A percentile compares a stretch with the other conserved stretches of the same genome.
Evolutionary conservation across 2,888 invertebrate genomes (phyloP).

Genomic region (Rhabditophanes sp.): DNA sequence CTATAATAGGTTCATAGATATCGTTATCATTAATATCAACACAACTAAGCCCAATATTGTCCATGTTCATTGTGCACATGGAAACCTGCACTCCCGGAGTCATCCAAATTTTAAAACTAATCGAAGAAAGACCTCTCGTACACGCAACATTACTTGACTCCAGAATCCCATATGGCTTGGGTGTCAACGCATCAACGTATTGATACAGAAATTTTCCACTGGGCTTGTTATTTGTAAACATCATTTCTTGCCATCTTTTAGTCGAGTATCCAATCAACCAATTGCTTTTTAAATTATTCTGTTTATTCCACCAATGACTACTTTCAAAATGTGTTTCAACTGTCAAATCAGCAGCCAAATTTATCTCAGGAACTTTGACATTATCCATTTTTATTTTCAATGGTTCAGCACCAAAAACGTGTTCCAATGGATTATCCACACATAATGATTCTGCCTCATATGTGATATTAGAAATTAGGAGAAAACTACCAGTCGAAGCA

Average conservation of each 20-base stretch:
- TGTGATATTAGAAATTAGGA: slow-evolving; percentile 26
- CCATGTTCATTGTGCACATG: slow-evolving; percentile 33
- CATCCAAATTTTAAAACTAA: slow-evolving; percentile 33
- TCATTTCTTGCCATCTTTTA: slow-evolving; percentile 3
- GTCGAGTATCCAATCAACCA: slow-evolving; percentile 4
- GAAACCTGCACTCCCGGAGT: slow-evolving; percentile 38
- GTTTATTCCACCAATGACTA: slow-evolving; percentile 4
- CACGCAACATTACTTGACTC: slow-evolving; percentile 35
- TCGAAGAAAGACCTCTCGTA: slow-evolving; percentile 25
- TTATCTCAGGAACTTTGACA: slow-evolving; percentile 18
- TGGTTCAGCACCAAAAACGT: slow-evolving; percentile 2
- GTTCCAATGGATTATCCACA: slow-evolving; percentile 17
- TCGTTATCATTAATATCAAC: slow-evolving; percentile 37
- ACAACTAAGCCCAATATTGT: slow-evolving; percentile 30
- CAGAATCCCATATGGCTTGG: slow-evolving; percentile 24
- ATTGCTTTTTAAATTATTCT: neutral
- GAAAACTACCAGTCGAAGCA: slow-evolving; percentile 25
- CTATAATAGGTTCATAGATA: slow-evolving; percentile 28
- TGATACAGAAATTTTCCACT: slow-evolving; percentile 33
- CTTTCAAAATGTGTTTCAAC: slow-evolving; percentile 2
- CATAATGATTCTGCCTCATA: slow-evolving; percentile 31
- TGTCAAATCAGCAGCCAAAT: slow-evolving; percentile 12
- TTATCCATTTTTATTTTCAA: neutral
- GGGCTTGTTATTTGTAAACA: slow-evolving; percentile 12
- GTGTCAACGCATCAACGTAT: slow-evolving; percentile 35